phyloP scores from a whole-genome alignment of 2,888 invertebrate genomes.

The Drosophila bunnanda region DNA sequence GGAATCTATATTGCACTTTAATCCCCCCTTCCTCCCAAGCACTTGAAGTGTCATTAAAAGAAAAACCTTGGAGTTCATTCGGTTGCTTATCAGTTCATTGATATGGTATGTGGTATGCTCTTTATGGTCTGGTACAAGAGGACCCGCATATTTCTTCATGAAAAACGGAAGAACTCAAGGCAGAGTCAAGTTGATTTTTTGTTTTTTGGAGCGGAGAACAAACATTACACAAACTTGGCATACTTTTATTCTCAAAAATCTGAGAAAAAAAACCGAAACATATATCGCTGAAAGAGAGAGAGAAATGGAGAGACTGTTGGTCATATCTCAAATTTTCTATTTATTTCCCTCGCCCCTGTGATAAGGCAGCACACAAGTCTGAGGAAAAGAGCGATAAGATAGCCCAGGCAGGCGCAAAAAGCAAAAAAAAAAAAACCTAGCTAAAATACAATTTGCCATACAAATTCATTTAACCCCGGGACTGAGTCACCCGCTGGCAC shows the following conservation, averaged over 20 bases:
- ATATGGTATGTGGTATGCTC: conserved; percentile 36
- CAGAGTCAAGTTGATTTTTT: conserved; percentile 25
- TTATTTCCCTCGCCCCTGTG: conserved; percentile 19
- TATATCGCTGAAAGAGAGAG: conserved; percentile 2
- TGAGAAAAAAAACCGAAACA: conserved; percentile 28
- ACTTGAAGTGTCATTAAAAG: conserved; percentile 20
- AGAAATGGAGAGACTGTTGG: not conserved
- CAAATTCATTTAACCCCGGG: conserved; percentile 13
- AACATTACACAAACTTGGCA: conserved; percentile 52
- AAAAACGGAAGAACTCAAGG: conserved; percentile 27
- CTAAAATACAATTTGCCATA: conserved; percentile 28
- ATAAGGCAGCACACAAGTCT: conserved; percentile 33
- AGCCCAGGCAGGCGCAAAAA: conserved; percentile 20
- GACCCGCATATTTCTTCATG: conserved; percentile 40
- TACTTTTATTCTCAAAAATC: conserved; percentile 26
- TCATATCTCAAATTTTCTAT: conserved; percentile 34
- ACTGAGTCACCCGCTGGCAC: conserved; percentile 39
- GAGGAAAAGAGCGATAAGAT: conserved; percentile 37
- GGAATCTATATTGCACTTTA: conserved; percentile 1
- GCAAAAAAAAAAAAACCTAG: conserved; percentile 15
- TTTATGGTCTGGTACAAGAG: not conserved
- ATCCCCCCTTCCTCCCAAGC: not conserved
- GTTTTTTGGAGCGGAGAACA: conserved; percentile 23
- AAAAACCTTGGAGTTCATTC: conserved; percentile 65
- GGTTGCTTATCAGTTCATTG: conserved; percentile 71